Conservation (phyloP, 2,797 vertebrate species). For the Adelosebastes latens region DNA sequence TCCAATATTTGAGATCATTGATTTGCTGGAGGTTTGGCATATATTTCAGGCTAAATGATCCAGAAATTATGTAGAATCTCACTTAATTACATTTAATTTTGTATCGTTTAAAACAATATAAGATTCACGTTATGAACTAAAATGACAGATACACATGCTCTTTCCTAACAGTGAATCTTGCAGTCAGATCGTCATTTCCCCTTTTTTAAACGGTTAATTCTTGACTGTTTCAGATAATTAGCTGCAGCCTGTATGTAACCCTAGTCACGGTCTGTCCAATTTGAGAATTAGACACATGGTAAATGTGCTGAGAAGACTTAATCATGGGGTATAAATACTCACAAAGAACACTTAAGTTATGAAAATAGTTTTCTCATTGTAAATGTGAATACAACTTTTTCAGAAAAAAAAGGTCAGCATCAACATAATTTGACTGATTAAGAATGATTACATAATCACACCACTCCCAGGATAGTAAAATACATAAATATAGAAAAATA, state of each 20-base stretch:
- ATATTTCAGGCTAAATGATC: neutral
- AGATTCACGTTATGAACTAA: neutral
- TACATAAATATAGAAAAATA: conserved; percentile 82
- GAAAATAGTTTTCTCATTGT: conserved; percentile 57
- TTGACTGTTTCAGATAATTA: conserved; percentile 9
- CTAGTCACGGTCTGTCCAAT: conserved; percentile 21
- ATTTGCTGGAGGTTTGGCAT: neutral
- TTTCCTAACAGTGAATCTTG: neutral
- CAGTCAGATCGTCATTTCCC: neutral
- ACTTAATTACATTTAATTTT: neutral
- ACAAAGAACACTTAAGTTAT: conserved; percentile 44
- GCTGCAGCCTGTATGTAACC: conserved; percentile 38
- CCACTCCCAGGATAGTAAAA: conserved; percentile 78
- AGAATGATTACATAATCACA: conserved; percentile 76
- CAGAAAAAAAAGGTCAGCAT: conserved; percentile 52
- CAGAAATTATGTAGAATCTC: neutral
- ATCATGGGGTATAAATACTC: conserved; percentile 53
- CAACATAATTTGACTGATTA: conserved; percentile 58
- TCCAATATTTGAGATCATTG: neutral
- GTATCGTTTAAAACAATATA: neutral
- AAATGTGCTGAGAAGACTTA: conserved; percentile 54
- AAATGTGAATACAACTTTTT: conserved; percentile 55
- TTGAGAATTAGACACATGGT: conserved; percentile 18
- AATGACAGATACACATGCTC: neutral
- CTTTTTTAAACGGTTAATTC: neutral